Evolutionary conservation across 1,140 invertebrate species (phyloP).

Genomic region (Rhyzopertha dominica): DNA sequence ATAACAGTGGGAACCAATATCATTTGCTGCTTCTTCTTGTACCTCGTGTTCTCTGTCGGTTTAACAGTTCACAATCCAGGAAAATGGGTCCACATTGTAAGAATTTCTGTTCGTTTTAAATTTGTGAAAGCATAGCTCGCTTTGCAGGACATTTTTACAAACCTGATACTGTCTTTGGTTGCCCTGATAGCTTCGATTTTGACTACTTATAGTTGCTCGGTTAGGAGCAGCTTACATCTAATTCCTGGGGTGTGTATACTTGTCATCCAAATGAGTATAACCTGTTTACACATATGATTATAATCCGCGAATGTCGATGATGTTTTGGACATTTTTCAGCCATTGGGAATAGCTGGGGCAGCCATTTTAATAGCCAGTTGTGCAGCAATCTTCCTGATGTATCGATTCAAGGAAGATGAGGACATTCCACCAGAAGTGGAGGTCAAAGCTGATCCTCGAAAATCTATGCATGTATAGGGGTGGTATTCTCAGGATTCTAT

Average conservation of each 20-base stretch:
- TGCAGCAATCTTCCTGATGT: conserved; percentile 22
- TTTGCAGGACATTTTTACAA: conserved; percentile 21
- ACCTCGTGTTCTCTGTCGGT: conserved; percentile 22
- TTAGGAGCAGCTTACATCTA: not conserved
- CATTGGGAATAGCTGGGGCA: conserved; percentile 14
- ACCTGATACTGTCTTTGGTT: conserved; percentile 13
- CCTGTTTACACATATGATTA: not conserved
- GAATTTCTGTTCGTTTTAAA: conserved; percentile 7
- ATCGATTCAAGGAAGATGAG: conserved; percentile 17
- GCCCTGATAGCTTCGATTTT: conserved; percentile 15
- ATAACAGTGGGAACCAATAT: conserved; percentile 5
- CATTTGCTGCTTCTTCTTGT: conserved; percentile 12
- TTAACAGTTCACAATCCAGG: conserved; percentile 17
- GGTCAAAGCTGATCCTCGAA: conserved; percentile 8
- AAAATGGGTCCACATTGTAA: conserved; percentile 19
- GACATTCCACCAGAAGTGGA: not conserved
- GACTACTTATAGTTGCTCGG: conserved; percentile 11
- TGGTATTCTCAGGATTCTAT: too few species aligned
- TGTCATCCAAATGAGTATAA: not conserved
- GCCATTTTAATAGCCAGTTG: conserved; percentile 16
- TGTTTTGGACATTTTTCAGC: conserved; percentile 13
- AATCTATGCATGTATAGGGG: conserved; percentile 17
- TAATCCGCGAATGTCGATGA: too few species aligned
- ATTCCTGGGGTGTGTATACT: conserved; percentile 9
- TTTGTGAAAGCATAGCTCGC: conserved; percentile 4